Conservation (phyloP, 1,140 invertebrate genomes). For the Leucophenga varia region DNA sequence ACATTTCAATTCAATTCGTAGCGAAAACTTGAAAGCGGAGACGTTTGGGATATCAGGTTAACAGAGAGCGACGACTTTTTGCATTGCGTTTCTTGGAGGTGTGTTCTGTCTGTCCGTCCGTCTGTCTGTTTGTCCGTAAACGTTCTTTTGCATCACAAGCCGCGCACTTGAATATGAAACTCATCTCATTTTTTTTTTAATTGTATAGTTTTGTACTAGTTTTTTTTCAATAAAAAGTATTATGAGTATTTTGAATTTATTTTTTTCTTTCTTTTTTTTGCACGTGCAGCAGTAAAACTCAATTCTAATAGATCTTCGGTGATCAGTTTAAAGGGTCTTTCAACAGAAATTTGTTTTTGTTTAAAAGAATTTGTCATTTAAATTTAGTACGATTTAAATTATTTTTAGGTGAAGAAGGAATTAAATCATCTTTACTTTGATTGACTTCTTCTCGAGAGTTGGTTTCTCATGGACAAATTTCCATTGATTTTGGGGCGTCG, state of each 20-base stretch:
- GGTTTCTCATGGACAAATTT: too few species aligned
- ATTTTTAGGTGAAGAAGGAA: too few species aligned
- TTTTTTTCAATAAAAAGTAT: too few species aligned
- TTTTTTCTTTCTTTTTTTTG: slow-evolving; percentile 22
- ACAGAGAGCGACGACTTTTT: slow-evolving; percentile 10
- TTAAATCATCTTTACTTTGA: too few species aligned
- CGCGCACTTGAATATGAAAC: slow-evolving; percentile 45
- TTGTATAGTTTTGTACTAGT: background rate
- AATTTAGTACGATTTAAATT: too few species aligned
- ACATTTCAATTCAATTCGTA: too few species aligned
- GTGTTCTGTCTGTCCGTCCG: slow-evolving; percentile 7
- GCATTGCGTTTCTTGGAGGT: slow-evolving; percentile 5
- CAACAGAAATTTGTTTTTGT: too few species aligned
- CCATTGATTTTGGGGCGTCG: too few species aligned
- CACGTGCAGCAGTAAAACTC: slow-evolving; percentile 47
- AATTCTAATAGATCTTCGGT: too few species aligned
- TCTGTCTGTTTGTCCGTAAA: slow-evolving; percentile 4
- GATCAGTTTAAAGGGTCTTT: too few species aligned
- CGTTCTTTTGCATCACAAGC: slow-evolving; percentile 39
- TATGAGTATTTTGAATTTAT: slow-evolving; percentile 1
- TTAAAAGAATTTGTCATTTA: too few species aligned
- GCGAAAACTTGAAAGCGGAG: slow-evolving; percentile 36
- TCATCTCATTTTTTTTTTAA: slow-evolving; percentile 33
- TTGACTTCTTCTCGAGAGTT: too few species aligned
- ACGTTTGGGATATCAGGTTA: slow-evolving; percentile 43